Evolutionary conservation across 2,888 invertebrate species (phyloP).

Genomic region (Ichneumoninae sp.): DNA sequence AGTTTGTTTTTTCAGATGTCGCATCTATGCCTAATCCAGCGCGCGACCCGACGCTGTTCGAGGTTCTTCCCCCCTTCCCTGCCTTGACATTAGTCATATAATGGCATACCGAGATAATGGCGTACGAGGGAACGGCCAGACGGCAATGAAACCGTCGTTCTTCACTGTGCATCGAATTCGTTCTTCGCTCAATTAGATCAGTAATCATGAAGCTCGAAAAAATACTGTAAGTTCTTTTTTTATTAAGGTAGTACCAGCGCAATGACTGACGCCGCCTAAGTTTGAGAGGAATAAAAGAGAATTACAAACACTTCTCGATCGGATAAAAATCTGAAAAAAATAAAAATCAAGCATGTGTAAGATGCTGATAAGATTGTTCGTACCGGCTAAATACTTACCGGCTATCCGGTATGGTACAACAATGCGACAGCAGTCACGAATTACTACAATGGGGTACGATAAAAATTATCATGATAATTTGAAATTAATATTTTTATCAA

Average conservation of each 20-base stretch:
- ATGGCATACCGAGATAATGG: too few species aligned
- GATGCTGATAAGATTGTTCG: too few species aligned
- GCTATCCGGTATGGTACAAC: constrained; percentile 86
- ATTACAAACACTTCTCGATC: too few species aligned
- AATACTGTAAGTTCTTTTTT: neutral
- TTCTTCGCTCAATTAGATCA: neutral
- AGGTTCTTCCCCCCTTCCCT: neutral
- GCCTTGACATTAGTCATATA: too few species aligned
- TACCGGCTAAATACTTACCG: constrained; percentile 86
- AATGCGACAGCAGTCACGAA: constrained; percentile 84
- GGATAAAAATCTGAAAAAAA: too few species aligned
- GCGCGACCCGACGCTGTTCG: neutral
- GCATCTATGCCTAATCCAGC: neutral
- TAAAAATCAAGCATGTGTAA: too few species aligned
- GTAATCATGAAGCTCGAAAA: neutral
- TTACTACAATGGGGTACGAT: constrained; percentile 85
- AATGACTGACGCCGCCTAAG: too few species aligned
- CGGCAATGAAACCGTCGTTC: neutral
- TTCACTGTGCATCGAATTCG: neutral
- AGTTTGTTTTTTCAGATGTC: neutral
- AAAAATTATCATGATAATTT: neutral
- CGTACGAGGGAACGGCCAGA: neutral
- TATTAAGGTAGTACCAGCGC: too few species aligned
- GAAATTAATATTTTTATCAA: neutral
- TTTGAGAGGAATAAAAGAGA: too few species aligned